Conservation (phyloP, 2,888 invertebrate genomes). For the Neelides folsomi region DNA sequence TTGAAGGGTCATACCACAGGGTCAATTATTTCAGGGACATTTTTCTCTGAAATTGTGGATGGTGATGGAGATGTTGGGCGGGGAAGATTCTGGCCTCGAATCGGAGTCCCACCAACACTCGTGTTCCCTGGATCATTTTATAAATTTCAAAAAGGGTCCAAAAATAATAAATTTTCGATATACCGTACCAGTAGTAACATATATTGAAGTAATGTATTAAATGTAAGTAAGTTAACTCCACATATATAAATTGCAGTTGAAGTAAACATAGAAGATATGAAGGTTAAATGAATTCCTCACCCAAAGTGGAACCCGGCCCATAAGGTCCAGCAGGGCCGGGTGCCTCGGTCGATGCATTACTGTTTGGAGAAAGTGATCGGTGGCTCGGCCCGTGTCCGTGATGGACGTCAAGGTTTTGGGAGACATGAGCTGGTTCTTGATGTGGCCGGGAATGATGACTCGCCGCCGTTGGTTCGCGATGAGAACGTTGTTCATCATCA, state of each 20-base stretch:
- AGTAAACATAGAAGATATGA: too few relatives aligned
- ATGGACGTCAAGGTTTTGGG: slow-evolving; percentile 23
- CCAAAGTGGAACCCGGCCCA: too few relatives aligned
- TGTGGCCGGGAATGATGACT: slow-evolving; percentile 15
- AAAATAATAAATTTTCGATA: too few relatives aligned
- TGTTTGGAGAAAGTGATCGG: slow-evolving; percentile 23
- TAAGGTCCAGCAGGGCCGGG: too few relatives aligned
- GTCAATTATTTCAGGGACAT: slow-evolving; percentile 45
- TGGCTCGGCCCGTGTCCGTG: slow-evolving; percentile 13
- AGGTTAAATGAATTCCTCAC: too few relatives aligned
- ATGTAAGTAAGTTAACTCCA: too few relatives aligned
- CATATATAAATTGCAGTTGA: too few relatives aligned
- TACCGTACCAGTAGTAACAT: too few relatives aligned
- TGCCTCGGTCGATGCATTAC: too few relatives aligned
- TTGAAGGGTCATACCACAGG: slow-evolving; percentile 19
- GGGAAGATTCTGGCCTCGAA: slow-evolving; percentile 50
- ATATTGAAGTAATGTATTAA: too few relatives aligned
- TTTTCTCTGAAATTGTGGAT: slow-evolving; percentile 79
- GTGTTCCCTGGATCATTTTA: slow-evolving; percentile 39
- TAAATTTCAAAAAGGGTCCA: too few relatives aligned
- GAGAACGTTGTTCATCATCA: slow-evolving; percentile 63
- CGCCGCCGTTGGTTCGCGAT: slow-evolving; percentile 41
- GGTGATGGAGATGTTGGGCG: slow-evolving; percentile 80
- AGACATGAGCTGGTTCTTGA: slow-evolving; percentile 12
- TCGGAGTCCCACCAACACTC: slow-evolving; percentile 45